Conservation (phyloP, 2,113 vertebrate species). For the Todiramphus saurophagus region DNA sequence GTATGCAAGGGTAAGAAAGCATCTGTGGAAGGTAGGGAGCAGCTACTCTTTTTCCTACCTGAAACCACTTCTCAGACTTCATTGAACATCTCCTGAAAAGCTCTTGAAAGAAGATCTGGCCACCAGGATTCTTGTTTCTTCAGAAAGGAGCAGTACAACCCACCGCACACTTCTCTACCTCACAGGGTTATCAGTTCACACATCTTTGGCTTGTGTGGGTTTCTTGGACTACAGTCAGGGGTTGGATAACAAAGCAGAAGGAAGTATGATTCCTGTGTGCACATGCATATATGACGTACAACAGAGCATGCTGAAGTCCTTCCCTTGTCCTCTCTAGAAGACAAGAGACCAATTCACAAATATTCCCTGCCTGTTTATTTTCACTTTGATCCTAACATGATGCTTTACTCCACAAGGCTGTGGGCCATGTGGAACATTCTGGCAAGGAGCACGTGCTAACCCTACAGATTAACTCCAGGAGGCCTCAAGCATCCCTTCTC, state of each 20-base stretch:
- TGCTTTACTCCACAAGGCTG: neutral
- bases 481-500: neutral
- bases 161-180: neutral
- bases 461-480: neutral
- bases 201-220: neutral
- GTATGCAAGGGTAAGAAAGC: neutral
- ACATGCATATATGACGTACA: neutral
- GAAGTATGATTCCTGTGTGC: rapidly evolving
- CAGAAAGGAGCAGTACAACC: neutral
- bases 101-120: neutral
- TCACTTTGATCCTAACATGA: neutral
- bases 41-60: neutral
- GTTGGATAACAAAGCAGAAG: neutral
- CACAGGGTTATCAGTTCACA: neutral
- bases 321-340: neutral
- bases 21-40: neutral
- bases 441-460: neutral
- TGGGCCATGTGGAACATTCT: neutral
- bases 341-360: neutral
- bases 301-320: neutral
- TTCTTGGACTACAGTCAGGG: neutral
- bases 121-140: neutral
- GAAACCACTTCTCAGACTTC: neutral
- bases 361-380: neutral
- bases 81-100: neutral